Base-by-base conservation (phyloP, 2,797 vertebrate species). In the Manis javanica region DNA sequence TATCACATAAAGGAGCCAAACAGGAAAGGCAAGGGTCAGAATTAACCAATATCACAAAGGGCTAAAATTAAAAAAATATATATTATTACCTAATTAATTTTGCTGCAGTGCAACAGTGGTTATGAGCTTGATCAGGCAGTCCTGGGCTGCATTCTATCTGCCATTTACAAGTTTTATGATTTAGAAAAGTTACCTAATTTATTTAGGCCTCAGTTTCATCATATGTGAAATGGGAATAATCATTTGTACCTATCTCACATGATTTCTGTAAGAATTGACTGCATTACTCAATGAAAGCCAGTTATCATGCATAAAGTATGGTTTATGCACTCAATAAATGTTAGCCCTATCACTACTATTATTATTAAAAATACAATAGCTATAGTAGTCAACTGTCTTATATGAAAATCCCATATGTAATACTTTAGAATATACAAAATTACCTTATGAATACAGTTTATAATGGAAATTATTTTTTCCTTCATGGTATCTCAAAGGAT, bases 1-100 rank as follows among this genome's bases (percentile, higher is more conserved):
- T 97, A 96, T 96, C 0, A 2, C 72, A 9, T 79, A 59, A 92
- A 39, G 75, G 64, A 96, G 94, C 92, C 95, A 95, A 96, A 97
- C 49, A 94, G 86, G 71, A 91, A 96, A 96, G 88, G 69, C 97
- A 96, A 88, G 79, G 90, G 93, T 96, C 75, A 95, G 90, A 91
- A 87, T 0, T 96, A 94, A 95, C 94, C 95, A 81, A 92, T 96
- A 96, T 98, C 86, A 93, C 94, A 94, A 87, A 97, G 49, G 86
- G 82, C 88, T 88, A 77, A 96, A 61, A 95, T 92, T 94, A 37
- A 29, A 6, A 92, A 96, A 86, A 90, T 86, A 91, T 96, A 90
- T 86, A 91, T 96, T 97, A 92, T 97, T 95, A 97, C 95, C 91
- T 94, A 95, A 97, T 97, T 96, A 92, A 95, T 97, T 97, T 96